A percentile compares a stretch with the other conserved stretches of the same genome.
phyloP scores from a whole-genome alignment of 2,888 invertebrate species.

The Lutraria lutraria region DNA sequence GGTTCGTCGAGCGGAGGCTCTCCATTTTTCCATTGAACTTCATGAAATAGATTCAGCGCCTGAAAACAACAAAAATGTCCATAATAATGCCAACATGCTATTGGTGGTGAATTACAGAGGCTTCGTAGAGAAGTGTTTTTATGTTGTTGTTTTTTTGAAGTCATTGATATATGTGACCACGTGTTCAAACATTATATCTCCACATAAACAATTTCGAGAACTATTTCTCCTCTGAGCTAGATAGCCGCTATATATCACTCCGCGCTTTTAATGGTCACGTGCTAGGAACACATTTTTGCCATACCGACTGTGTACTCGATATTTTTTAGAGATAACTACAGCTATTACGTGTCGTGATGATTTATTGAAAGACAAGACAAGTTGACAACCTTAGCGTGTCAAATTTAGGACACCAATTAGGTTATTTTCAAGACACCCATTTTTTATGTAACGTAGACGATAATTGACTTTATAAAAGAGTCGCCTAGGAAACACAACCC shows the following conservation, averaged over 20 bases:
- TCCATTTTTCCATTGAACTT: constrained; percentile 91
- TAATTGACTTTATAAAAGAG: background rate
- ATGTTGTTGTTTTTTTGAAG: too few relatives aligned
- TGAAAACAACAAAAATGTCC: constrained; percentile 23
- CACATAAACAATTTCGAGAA: too few relatives aligned
- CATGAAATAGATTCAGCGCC: constrained; percentile 60
- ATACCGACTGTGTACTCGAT: background rate
- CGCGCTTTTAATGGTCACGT: background rate
- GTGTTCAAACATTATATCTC: too few relatives aligned
- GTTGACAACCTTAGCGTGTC: background rate
- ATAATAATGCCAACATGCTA: too few relatives aligned
- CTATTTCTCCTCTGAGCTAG: too few relatives aligned
- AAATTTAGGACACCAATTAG: background rate
- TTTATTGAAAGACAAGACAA: background rate
- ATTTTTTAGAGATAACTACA: background rate
- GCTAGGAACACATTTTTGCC: background rate
- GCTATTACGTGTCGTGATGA: background rate
- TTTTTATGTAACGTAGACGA: background rate
- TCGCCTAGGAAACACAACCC: background rate
- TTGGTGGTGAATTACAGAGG: too few relatives aligned
- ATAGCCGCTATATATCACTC: too few relatives aligned
- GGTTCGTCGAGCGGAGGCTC: constrained; percentile 93
- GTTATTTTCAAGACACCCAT: background rate
- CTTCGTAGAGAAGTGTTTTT: too few relatives aligned
- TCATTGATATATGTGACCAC: too few relatives aligned